These are phyloP conservation scores for Apantesis nais DNA, from an alignment of 2,888 invertebrate genomes.

Conservation along the genomic window DNA sequence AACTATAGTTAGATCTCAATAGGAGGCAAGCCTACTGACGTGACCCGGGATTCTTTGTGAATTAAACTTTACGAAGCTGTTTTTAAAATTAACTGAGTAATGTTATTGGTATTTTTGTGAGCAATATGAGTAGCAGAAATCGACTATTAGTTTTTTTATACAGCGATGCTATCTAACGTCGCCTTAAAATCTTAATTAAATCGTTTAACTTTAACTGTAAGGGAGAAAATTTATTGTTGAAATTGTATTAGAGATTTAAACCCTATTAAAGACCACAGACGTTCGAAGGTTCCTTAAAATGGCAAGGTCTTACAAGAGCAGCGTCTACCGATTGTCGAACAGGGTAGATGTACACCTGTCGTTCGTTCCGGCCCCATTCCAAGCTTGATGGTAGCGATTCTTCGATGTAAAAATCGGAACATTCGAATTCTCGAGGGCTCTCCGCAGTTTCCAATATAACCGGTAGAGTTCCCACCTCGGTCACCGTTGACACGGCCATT, in stretches of 20 bases:
- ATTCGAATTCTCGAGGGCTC: conserved; percentile 87
- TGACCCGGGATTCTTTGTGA: too few relatives aligned
- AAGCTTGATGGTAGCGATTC: conserved; percentile 95
- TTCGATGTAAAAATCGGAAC: conserved; percentile 94
- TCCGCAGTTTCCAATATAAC: conserved; percentile 61
- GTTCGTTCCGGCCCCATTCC: conserved; percentile 87
- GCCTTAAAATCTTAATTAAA: not conserved
- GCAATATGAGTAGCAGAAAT: too few relatives aligned
- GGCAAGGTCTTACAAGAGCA: conserved; percentile 40
- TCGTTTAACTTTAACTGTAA: not conserved
- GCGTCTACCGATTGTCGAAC: conserved; percentile 32
- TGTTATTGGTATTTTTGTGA: too few relatives aligned
- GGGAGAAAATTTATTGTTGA: not conserved
- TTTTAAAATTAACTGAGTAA: too few relatives aligned
- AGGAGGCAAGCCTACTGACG: too few relatives aligned
- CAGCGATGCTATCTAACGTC: not conserved
- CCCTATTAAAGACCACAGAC: conserved; percentile 2
- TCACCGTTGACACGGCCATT: conserved; percentile 83
- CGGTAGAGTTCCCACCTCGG: conserved; percentile 83
- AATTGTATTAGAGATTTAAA: not conserved
- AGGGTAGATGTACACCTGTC: conserved; percentile 73
- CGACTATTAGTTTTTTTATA: not conserved
- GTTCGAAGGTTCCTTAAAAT: not conserved
- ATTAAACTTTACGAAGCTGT: too few relatives aligned
- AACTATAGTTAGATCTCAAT: too few relatives aligned